These are phyloP conservation scores for Gobius niger DNA, from an alignment of 2,113 vertebrate species.

Conservation along the genomic window DNA sequence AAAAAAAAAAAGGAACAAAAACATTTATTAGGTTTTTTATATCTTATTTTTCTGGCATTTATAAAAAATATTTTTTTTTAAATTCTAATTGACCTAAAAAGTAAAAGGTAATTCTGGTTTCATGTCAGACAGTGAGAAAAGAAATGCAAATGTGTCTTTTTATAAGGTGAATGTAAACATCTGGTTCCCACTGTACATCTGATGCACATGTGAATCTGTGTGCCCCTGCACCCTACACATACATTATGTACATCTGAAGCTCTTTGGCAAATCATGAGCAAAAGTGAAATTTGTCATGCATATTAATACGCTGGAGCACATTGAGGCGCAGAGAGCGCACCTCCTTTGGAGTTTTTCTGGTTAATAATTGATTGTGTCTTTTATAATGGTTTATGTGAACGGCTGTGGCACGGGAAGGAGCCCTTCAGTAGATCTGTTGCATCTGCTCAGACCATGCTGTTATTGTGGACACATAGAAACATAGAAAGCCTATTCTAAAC, in stretches of 20 bases:
- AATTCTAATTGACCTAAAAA: too few relatives aligned
- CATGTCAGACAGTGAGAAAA: too few relatives aligned
- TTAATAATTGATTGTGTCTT: constrained; percentile 54
- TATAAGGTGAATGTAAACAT: too few relatives aligned
- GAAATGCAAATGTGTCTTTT: too few relatives aligned
- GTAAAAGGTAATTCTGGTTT: too few relatives aligned
- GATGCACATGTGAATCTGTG: background rate
- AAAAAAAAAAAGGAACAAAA: too few relatives aligned
- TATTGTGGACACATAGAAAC: background rate
- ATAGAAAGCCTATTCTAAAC: background rate
- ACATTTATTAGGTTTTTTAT: too few relatives aligned
- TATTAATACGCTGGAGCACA: constrained; percentile 40
- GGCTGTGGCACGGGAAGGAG: constrained; percentile 10
- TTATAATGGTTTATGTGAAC: constrained; percentile 41
- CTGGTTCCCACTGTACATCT: too few relatives aligned
- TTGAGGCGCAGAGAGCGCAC: constrained; percentile 5
- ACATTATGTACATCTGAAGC: constrained; percentile 34
- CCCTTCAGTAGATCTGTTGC: constrained; percentile 12
- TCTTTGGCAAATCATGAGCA: constrained; percentile 37
- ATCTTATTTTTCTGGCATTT: too few relatives aligned
- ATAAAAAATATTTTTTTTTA: too few relatives aligned
- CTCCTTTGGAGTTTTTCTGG: constrained; percentile 33
- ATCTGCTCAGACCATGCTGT: constrained; percentile 21
- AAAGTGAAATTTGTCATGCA: constrained; percentile 35
- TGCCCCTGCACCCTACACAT: constrained; percentile 4